These are phyloP conservation scores for Halyomorpha halys DNA, from an alignment of 1,140 invertebrate genomes.

Conservation along the genomic window DNA sequence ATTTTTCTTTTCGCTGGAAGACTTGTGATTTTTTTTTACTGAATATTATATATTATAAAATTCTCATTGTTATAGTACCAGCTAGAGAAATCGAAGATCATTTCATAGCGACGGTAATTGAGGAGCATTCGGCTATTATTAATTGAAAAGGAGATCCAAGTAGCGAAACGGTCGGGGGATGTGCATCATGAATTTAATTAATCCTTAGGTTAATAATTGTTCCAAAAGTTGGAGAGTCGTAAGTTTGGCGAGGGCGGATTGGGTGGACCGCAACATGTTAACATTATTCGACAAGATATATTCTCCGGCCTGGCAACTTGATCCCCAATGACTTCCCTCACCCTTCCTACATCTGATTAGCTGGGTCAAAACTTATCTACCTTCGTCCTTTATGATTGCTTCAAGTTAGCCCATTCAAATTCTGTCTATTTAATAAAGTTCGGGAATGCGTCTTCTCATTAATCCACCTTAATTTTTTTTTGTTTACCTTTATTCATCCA, in stretches of 20 bases:
- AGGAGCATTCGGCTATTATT: too few relatives aligned
- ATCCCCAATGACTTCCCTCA: constrained; percentile 7
- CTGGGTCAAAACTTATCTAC: neutral
- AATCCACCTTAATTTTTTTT: too few relatives aligned
- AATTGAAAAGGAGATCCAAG: too few relatives aligned
- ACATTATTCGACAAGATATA: constrained; percentile 15
- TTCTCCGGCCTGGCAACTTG: neutral
- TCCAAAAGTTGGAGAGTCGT: constrained; percentile 5
- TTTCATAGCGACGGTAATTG: too few relatives aligned
- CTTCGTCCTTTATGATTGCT: neutral
- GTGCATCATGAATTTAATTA: constrained; percentile 12
- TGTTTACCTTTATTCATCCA: too few relatives aligned
- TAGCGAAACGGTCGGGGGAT: neutral
- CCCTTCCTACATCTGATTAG: neutral
- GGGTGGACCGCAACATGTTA: constrained; percentile 10
- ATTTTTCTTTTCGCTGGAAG: too few relatives aligned
- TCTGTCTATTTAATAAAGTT: too few relatives aligned
- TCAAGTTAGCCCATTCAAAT: neutral
- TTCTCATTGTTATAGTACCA: too few relatives aligned
- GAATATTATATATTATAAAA: too few relatives aligned
- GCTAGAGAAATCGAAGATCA: too few relatives aligned
- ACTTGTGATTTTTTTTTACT: too few relatives aligned
- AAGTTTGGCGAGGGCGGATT: constrained; percentile 1
- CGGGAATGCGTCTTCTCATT: too few relatives aligned
- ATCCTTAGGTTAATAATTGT: constrained; percentile 11